phyloP scores from a whole-genome alignment of 2,888 invertebrate genomes.

The Cyaniris semiargus region DNA sequence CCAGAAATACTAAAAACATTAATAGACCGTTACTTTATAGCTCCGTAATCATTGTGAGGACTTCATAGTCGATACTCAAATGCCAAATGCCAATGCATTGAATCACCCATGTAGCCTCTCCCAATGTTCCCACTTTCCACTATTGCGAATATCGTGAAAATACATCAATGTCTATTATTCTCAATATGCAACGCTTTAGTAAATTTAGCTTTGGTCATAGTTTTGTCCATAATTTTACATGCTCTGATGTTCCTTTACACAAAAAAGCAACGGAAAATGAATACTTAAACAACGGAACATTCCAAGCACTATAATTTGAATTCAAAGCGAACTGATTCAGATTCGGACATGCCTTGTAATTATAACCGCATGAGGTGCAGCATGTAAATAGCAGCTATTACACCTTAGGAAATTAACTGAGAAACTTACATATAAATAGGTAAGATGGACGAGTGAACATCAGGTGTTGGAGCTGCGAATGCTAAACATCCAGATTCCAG shows the following conservation, averaged over 20 bases:
- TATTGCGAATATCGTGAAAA: too few relatives aligned
- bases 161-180: too few relatives aligned
- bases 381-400: not conserved
- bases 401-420: not conserved
- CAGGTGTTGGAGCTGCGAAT: not conserved
- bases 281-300: not conserved
- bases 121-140: too few relatives aligned
- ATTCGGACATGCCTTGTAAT: slow-evolving; percentile 23
- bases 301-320: slow-evolving; percentile 1
- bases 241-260: not conserved
- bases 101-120: not conserved
- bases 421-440: not conserved
- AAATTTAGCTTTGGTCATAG: too few relatives aligned
- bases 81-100: too few relatives aligned
- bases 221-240: not conserved
- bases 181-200: too few relatives aligned
- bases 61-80: too few relatives aligned
- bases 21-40: slow-evolving; percentile 20
- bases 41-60: not conserved
- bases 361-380: slow-evolving; percentile 3
- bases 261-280: not conserved
- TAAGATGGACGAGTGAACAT: not conserved
- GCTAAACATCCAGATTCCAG: slow-evolving; percentile 11
- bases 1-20: slow-evolving; percentile 22
- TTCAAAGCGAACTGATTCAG: slow-evolving; percentile 13